A percentile compares a stretch with the other conserved stretches of the same genome.
These are phyloP conservation scores for Pangasius sanitwongsei DNA, from an alignment of 2,797 vertebrate species.

Conservation along the genomic window DNA sequence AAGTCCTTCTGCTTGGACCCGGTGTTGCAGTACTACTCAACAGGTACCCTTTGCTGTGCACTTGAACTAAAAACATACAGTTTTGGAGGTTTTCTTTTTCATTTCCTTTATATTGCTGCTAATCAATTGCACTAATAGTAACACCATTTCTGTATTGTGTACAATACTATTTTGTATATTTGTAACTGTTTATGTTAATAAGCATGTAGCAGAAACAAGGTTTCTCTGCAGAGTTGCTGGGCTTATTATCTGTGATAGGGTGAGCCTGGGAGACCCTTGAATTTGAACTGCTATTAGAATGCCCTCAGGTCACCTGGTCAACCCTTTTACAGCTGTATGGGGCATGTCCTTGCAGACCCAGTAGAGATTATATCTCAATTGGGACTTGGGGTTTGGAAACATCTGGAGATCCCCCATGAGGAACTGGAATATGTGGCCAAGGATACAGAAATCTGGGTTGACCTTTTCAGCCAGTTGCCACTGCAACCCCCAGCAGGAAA, in stretches of 20 bases:
- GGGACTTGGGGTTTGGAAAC: not conserved
- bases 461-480: not conserved
- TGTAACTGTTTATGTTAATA: not conserved
- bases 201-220: not conserved
- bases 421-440: not conserved
- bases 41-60: slow-evolving; percentile 68
- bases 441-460: not conserved
- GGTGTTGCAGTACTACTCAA: slow-evolving; percentile 89
- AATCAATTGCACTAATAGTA: not conserved
- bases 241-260: not conserved
- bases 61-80: not conserved
- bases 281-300: not conserved
- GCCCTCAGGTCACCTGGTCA: not conserved
- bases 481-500: not conserved
- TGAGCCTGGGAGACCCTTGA: not conserved
- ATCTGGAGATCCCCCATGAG: not conserved
- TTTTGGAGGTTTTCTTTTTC: not conserved
- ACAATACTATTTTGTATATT: not conserved
- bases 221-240: not conserved
- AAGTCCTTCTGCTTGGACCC: slow-evolving; percentile 97
- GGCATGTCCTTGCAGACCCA: not conserved
- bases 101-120: not conserved
- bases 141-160: not conserved
- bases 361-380: not conserved
- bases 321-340: not conserved